Percentiles rank a stretch among this genome's conserved stretches.
Evolutionary conservation across 2,888 invertebrate genomes (phyloP).

Genomic region (Chrysodeixis includens): DNA sequence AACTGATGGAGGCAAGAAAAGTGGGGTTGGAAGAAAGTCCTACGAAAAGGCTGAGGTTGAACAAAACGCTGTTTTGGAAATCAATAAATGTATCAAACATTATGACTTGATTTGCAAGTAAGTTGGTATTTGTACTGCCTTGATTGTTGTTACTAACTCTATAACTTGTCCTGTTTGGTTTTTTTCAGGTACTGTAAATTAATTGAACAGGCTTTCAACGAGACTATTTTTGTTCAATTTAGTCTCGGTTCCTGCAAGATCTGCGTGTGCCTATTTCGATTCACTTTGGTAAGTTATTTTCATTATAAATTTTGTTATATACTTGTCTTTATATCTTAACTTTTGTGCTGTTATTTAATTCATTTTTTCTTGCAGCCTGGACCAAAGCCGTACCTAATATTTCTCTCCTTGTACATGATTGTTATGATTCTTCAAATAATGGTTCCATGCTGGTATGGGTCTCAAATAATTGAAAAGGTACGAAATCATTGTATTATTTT

Average conservation of each 20-base stretch:
- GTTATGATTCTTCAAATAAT: conserved; percentile 74
- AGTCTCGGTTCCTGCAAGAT: conserved; percentile 74
- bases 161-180: not conserved
- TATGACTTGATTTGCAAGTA: conserved; percentile 71
- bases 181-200: conserved; percentile 72
- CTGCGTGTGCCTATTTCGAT: conserved; percentile 76
- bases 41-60: conserved; percentile 38
- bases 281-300: conserved; percentile 72
- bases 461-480: conserved; percentile 73
- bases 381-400: conserved; percentile 70
- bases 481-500: not conserved
- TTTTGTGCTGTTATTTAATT: not conserved
- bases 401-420: conserved; percentile 70
- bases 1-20: conserved; percentile 47
- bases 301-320: too few species aligned
- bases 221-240: conserved; percentile 74
- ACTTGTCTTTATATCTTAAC: not conserved
- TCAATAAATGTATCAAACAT: conserved; percentile 70
- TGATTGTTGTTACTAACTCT: not conserved
- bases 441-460: conserved; percentile 80
- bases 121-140: conserved; percentile 39
- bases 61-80: conserved; percentile 50
- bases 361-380: conserved; percentile 67
- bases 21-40: conserved; percentile 14
- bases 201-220: conserved; percentile 71